Evolutionary conservation across 2,797 vertebrate genomes (phyloP).

Genomic region (Clarias pachynema): DNA sequence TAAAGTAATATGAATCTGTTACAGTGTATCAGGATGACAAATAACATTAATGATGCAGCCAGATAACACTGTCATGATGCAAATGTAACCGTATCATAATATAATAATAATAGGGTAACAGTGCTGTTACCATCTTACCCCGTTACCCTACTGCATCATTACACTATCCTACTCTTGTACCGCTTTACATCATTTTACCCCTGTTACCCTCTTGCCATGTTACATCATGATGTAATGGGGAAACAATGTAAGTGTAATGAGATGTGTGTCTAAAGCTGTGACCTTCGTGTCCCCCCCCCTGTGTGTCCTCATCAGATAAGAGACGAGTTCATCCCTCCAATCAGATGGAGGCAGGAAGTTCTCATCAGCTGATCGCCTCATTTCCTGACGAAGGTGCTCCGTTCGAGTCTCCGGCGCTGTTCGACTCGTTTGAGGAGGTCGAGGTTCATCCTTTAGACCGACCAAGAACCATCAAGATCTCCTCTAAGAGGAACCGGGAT

Average conservation of each 20-base stretch:
- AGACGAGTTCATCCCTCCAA: constrained; percentile 57
- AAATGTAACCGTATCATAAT: background rate
- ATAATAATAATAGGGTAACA: too few relatives aligned
- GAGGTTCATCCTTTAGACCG: constrained; percentile 64
- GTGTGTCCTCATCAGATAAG: constrained; percentile 59
- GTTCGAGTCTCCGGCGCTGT: constrained; percentile 61
- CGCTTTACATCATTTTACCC: too few relatives aligned
- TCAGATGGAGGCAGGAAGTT: constrained; percentile 65
- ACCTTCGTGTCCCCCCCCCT: background rate
- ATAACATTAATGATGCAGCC: background rate
- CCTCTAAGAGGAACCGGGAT: constrained; percentile 67
- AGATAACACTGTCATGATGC: background rate
- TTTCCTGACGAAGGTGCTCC: constrained; percentile 57
- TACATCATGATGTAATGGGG: background rate
- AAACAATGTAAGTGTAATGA: background rate
- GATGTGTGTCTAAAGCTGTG: background rate
- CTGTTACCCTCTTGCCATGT: too few relatives aligned
- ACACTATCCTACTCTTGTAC: too few relatives aligned
- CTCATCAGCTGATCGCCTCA: constrained; percentile 56
- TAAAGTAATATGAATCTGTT: background rate
- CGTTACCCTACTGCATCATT: too few relatives aligned
- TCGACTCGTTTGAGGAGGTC: constrained; percentile 71
- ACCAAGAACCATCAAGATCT: constrained; percentile 58
- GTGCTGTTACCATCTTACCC: too few relatives aligned
- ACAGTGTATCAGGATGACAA: background rate